phyloP scores from a whole-genome alignment of 2,113 vertebrate genomes.

The Hystrix brachyura region DNA sequence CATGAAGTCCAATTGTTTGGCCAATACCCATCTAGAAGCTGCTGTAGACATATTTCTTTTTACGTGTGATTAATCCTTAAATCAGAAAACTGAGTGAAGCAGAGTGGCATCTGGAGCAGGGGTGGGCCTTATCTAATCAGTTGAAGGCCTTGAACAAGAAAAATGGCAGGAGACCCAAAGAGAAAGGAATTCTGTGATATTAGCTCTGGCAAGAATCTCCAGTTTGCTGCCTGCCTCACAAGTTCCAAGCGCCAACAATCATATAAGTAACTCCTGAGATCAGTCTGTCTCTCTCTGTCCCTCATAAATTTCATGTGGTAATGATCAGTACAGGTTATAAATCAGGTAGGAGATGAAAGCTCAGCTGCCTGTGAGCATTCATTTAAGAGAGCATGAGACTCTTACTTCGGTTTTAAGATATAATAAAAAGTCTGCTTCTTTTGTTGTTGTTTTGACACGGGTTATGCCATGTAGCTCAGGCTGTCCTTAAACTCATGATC shows the following conservation, averaged over 20 bases:
- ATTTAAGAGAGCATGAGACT: neutral
- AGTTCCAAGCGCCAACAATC: neutral
- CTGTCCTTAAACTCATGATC: neutral
- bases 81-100: neutral
- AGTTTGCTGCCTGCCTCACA: neutral
- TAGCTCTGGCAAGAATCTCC: neutral
- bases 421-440: neutral
- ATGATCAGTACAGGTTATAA: neutral
- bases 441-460: neutral
- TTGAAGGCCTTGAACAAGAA: neutral
- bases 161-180: neutral
- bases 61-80: neutral
- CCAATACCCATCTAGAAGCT: neutral
- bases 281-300: neutral
- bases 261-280: neutral
- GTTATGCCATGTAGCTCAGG: neutral
- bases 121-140: neutral
- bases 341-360: neutral
- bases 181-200: neutral
- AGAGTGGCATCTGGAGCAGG: neutral
- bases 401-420: neutral
- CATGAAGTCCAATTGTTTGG: neutral
- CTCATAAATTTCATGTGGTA: neutral
- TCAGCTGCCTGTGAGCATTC: neutral
- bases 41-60: neutral